phyloP scores from a whole-genome alignment of 2,797 vertebrate genomes.

The Pantherophis vulpinus region DNA sequence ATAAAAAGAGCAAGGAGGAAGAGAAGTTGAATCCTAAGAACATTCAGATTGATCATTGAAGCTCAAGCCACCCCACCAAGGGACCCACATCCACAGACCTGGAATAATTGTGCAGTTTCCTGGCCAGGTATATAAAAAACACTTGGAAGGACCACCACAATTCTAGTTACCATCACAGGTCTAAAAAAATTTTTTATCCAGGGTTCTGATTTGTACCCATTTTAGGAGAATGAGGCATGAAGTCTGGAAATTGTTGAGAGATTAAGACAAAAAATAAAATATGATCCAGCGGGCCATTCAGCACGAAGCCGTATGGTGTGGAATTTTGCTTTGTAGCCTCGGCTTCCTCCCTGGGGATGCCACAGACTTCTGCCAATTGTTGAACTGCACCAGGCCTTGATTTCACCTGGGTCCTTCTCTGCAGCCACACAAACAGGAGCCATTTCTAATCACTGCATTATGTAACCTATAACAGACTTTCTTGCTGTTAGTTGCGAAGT shows the following conservation, averaged over 20 bases:
- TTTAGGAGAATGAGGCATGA: not conserved
- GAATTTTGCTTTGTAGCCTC: not conserved
- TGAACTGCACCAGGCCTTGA: not conserved
- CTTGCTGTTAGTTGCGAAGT: too few relatives aligned
- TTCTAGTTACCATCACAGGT: not conserved
- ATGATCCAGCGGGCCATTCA: not conserved
- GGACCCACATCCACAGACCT: not conserved
- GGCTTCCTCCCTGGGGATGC: not conserved
- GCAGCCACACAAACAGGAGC: not conserved
- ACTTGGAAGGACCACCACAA: not conserved
- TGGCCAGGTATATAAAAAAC: not conserved
- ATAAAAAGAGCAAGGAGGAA: not conserved
- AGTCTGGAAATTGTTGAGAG: not conserved
- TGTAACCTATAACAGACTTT: not conserved
- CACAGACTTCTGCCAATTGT: not conserved
- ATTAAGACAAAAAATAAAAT: not conserved
- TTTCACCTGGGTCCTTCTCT: not conserved
- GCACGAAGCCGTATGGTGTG: not conserved
- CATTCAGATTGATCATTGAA: not conserved
- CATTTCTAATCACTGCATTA: not conserved
- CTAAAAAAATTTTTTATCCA: not conserved
- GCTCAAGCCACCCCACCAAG: not conserved
- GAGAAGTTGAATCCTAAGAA: not conserved
- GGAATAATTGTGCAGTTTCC: not conserved
- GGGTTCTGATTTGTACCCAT: not conserved